These are phyloP conservation scores for Liposcelis brunnea DNA, from an alignment of 2,888 invertebrate genomes.

Conservation along the genomic window DNA sequence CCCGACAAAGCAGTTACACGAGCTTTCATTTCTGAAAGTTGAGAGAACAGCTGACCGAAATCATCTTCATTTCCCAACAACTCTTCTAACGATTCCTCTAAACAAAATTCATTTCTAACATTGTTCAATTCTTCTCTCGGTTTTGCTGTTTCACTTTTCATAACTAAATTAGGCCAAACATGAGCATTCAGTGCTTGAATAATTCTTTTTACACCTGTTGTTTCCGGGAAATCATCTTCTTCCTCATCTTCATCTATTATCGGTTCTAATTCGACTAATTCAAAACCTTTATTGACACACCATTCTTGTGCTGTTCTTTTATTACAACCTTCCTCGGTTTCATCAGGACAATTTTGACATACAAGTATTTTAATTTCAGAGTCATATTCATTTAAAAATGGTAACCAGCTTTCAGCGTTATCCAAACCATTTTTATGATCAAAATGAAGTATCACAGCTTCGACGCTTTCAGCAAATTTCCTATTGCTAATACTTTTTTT, in stretches of 20 bases:
- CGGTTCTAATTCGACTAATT: constrained; percentile 46
- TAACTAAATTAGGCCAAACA: constrained; percentile 48
- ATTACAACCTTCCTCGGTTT: constrained; percentile 24
- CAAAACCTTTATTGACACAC: constrained; percentile 49
- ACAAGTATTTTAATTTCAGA: constrained; percentile 39
- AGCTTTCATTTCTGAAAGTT: constrained; percentile 47
- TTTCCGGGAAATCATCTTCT: constrained; percentile 37
- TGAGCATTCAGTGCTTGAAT: constrained; percentile 53
- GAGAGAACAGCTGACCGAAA: constrained; percentile 46
- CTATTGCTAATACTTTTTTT: constrained; percentile 30
- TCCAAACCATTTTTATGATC: constrained; percentile 33
- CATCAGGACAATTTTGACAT: constrained; percentile 32
- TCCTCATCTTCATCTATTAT: constrained; percentile 29
- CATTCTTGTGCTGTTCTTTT: constrained; percentile 34
- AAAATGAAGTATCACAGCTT: constrained; percentile 46
- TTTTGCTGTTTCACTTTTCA: constrained; percentile 31
- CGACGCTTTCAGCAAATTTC: constrained; percentile 31
- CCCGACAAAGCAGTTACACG: constrained; percentile 41
- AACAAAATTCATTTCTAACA: not conserved
- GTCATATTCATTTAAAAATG: constrained; percentile 29
- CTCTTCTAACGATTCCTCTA: constrained; percentile 2
- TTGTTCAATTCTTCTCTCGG: not conserved
- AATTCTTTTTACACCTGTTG: constrained; percentile 44
- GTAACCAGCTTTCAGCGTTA: constrained; percentile 28
- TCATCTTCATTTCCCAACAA: constrained; percentile 21